phyloP scores from a whole-genome alignment of 2,888 invertebrate genomes.

The Shargacucullia verbasci region DNA sequence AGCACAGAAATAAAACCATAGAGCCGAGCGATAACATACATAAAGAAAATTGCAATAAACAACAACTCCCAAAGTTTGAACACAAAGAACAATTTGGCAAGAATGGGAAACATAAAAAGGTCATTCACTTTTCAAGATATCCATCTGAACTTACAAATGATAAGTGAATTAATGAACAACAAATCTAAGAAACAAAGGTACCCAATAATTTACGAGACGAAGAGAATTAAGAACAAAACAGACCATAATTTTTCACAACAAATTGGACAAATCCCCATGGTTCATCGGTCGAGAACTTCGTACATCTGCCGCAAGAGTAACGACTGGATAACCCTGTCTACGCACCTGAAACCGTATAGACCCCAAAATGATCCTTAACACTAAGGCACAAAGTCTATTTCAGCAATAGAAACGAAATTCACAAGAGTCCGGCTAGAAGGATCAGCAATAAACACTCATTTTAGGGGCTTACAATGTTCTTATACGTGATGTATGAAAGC shows the following conservation, averaged over 20 bases:
- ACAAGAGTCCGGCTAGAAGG: slow-evolving; percentile 75
- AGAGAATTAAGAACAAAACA: slow-evolving; percentile 52
- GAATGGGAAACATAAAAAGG: slow-evolving; percentile 3
- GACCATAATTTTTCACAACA: slow-evolving; percentile 46
- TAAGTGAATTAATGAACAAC: slow-evolving; percentile 21
- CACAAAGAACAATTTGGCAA: neutral
- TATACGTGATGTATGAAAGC: slow-evolving; percentile 79
- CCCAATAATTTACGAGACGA: slow-evolving; percentile 30
- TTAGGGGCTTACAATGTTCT: slow-evolving; percentile 79
- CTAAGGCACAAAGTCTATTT: slow-evolving; percentile 68
- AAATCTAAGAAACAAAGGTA: slow-evolving; percentile 17
- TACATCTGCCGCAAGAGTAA: slow-evolving; percentile 75
- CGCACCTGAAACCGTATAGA: slow-evolving; percentile 75
- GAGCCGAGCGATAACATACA: neutral
- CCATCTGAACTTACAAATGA: slow-evolving; percentile 11
- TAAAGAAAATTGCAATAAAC: slow-evolving; percentile 18
- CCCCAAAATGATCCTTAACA: slow-evolving; percentile 60
- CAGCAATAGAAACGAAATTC: slow-evolving; percentile 50
- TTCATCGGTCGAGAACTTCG: slow-evolving; percentile 65
- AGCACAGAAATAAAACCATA: slow-evolving; percentile 11
- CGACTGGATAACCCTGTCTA: slow-evolving; percentile 75
- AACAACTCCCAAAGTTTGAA: neutral
- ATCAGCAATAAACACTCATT: slow-evolving; percentile 87
- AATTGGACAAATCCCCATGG: slow-evolving; percentile 69
- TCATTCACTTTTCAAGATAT: slow-evolving; percentile 13